Evolutionary conservation across 2,113 vertebrate genomes (phyloP), one percentile per base, ranked within the genome.

Genomic region (Gallinago paraguaiae): DNA sequence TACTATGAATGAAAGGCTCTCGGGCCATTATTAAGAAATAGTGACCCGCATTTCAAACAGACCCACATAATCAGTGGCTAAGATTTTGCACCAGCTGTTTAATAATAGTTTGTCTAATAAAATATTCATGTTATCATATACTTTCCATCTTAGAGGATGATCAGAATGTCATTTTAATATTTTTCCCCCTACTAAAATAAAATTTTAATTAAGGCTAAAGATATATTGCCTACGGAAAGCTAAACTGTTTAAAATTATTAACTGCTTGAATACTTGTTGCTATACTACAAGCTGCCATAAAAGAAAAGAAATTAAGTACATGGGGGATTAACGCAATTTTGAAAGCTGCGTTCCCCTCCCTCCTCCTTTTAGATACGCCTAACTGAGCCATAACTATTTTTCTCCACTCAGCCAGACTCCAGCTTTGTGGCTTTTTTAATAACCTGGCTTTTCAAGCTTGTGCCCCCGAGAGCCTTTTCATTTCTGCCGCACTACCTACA

Each of bases 341-440:
- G 98, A 98, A 98, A 98, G 98, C 98, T 96, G 97, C 79, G 10
- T 97, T 98, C 96, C 97, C 98, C 98, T 98, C 97, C 97, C 97
- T 98, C 94, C 98, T 98, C 98, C 97, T 98, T 98, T 98, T 98
- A 98, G 98, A 98, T 98, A 98, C 97, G 98, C 98, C 98, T 98
- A 98, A 97, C 98, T 98, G 98, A 98, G 98, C 98, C 97, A 98
- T 97, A 98, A 98, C 98, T 98, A 98, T 99, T 99, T 99, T 98
- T 98, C 98, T 97, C 97, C 97, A 97, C 98, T 98, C 98, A 98
- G 98, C 98, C 98, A 98, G 99, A 98, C 98, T 98, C 98, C 98
- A 97, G 98, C 98, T 99, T 99, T 99, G 99, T 98, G 98, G 98
- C 98, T 98, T 98, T 97, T 98, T 99, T 99, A 99, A 99, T 99